phyloP scores from a whole-genome alignment of 1,140 invertebrate species.

The Euschistus heros region DNA sequence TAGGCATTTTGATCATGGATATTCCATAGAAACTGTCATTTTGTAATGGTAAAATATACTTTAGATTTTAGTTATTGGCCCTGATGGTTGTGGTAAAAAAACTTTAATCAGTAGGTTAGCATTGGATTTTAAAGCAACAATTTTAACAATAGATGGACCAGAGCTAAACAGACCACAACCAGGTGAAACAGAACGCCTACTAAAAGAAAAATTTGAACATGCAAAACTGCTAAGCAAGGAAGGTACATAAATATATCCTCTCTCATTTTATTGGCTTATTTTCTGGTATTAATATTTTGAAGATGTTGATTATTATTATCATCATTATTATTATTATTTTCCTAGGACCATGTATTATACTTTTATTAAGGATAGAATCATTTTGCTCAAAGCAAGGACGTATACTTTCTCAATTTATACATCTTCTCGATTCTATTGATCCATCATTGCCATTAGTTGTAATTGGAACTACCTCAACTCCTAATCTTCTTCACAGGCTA shows the following conservation, averaged over 20 bases:
- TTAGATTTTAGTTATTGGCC: constrained; percentile 30
- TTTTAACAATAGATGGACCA: constrained; percentile 24
- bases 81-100: constrained; percentile 31
- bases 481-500: background rate
- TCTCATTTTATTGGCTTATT: background rate
- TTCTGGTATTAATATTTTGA: background rate
- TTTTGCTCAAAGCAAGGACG: constrained; percentile 16
- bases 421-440: background rate
- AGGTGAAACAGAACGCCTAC: constrained; percentile 37
- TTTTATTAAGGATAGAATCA: constrained; percentile 19
- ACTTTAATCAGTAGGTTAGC: constrained; percentile 26
- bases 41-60: background rate
- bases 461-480: background rate
- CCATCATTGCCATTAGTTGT: background rate
- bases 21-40: no score
- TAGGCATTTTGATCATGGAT: no score
- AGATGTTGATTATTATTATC: background rate
- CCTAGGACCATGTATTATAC: constrained; percentile 17
- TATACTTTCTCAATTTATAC: background rate
- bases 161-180: constrained; percentile 32
- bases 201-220: constrained; percentile 36
- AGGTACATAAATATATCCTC: constrained; percentile 17
- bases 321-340: background rate
- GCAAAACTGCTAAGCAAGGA: constrained; percentile 33
- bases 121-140: constrained; percentile 19